Conservation (phyloP, 2,797 vertebrate genomes). For the Pelobates cultripes region DNA sequence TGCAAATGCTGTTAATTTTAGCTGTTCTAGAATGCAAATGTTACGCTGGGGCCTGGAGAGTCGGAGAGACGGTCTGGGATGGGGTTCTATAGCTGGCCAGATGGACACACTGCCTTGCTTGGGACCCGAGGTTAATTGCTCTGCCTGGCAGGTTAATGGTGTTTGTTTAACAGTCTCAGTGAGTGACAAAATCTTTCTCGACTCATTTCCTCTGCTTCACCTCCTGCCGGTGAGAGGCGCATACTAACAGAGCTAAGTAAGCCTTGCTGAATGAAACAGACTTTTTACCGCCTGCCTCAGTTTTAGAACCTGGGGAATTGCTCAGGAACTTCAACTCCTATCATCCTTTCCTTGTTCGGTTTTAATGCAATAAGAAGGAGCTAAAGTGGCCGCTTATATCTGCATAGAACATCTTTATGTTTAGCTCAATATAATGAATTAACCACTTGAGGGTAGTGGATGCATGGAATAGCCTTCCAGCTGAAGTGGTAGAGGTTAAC, state of each 20-base stretch:
- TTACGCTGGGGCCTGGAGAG: slow-evolving; percentile 64
- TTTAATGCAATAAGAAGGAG: no score
- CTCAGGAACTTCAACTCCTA: no score
- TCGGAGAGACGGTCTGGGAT: slow-evolving; percentile 62
- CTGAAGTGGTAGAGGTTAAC: no score
- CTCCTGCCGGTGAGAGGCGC: neutral
- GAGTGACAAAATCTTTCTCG: slow-evolving; percentile 39
- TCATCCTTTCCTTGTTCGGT: no score
- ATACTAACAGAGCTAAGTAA: neutral
- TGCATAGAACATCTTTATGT: no score
- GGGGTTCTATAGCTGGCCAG: slow-evolving; percentile 56
- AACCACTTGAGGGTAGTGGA: no score
- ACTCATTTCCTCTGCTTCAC: slow-evolving; percentile 25
- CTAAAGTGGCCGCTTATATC: no score
- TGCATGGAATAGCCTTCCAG: no score
- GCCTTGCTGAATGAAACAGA: neutral
- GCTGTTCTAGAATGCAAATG: slow-evolving; percentile 74
- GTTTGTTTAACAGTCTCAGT: slow-evolving; percentile 50
- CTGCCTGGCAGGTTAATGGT: slow-evolving; percentile 54
- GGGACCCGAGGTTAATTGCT: slow-evolving; percentile 53
- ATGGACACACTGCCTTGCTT: slow-evolving; percentile 42
- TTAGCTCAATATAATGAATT: no score
- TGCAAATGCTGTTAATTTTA: slow-evolving; percentile 74
- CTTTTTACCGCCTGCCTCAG: no score
- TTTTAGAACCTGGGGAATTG: no score